Base-by-base conservation (phyloP, 2,113 vertebrate genomes). In the Oryzias woworae region DNA sequence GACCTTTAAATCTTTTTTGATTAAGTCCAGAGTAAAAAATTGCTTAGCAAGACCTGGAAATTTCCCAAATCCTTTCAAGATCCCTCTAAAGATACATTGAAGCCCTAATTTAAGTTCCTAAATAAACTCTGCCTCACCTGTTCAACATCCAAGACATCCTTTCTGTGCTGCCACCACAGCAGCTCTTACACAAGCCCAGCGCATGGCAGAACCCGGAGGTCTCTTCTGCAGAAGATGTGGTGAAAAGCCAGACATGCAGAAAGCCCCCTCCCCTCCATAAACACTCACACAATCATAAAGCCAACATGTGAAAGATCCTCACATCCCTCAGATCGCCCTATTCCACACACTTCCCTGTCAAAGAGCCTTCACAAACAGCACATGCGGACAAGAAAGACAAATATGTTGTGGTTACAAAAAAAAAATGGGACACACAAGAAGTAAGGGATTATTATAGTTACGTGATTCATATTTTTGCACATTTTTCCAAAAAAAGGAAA, bases 101-200 rank as follows among this genome's bases (percentile, higher is more conserved):
- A 5, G 26, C 26, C 26, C 8, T 36, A 36, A 36, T 36, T 36
- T 36, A 2, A 1, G 3, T 36, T 36, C 36, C 10, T 12, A 28
- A 53, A 26, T 57, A 12, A 45, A 58, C 44, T 50, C 18, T 41
- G 54, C 14, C 23, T 44, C 65, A 66, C 43, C 24, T 46, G 14
- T 72, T 47, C 36, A 47, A 50, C 45, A 42, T 63, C 23, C 12
- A 55, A 10, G 16, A 65, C 49, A 69, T 68, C 55, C 50, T 26
- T 58, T 53, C 63, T 61, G 42, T 14, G 66, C 63, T 62, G 66
- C 57, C 63, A 60, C 41, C 47, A 49, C 23, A 55, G 28, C 44
- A 36, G 81, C 63, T 79, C 72, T 45, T 69, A 82, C 84, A 88
- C 77, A 64, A 84, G 70, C 42, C 66, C 20, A n/a, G 56, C 62